These are phyloP conservation scores for Malacoctenus gilli DNA, from an alignment of 2,797 vertebrate genomes.

Conservation along the genomic window DNA sequence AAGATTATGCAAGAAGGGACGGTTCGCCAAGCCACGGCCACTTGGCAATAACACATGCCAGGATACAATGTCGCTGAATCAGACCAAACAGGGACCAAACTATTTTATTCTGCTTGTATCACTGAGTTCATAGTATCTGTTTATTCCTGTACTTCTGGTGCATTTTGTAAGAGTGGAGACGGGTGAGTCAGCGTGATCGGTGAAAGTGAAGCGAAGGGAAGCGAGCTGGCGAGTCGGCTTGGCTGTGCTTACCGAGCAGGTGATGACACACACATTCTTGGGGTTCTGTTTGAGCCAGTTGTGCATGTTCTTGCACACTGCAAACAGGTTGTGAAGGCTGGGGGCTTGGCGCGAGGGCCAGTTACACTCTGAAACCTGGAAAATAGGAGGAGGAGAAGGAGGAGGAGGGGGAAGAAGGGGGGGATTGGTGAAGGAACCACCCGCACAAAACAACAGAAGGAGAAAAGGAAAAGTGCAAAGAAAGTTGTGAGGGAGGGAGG, in stretches of 20 bases:
- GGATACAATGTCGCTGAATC: constrained; percentile 37
- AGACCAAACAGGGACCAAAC: constrained; percentile 2
- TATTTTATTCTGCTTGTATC: too few relatives aligned
- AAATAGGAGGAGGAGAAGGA: constrained; percentile 1
- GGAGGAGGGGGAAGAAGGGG: background rate
- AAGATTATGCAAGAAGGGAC: constrained; percentile 52
- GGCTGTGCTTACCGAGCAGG: constrained; percentile 93
- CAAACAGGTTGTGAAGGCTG: constrained; percentile 96
- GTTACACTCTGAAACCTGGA: constrained; percentile 96
- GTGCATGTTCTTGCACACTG: constrained; percentile 99
- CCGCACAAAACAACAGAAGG: too few relatives aligned
- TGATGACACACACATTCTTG: constrained; percentile 98
- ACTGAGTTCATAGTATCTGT: too few relatives aligned
- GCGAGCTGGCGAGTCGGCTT: background rate
- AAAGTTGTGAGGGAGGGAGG: too few relatives aligned
- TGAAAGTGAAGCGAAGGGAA: background rate
- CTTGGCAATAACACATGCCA: constrained; percentile 55
- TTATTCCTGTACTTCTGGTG: too few relatives aligned
- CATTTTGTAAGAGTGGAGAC: too few relatives aligned
- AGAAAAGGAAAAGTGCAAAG: background rate
- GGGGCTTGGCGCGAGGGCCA: constrained; percentile 96
- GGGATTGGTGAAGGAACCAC: too few relatives aligned
- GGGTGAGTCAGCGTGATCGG: background rate
- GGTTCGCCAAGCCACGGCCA: constrained; percentile 47
- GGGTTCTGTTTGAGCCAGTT: constrained; percentile 99